These are phyloP conservation scores for Boloria selene DNA, from an alignment of 2,888 invertebrate species.

Conservation along the genomic window DNA sequence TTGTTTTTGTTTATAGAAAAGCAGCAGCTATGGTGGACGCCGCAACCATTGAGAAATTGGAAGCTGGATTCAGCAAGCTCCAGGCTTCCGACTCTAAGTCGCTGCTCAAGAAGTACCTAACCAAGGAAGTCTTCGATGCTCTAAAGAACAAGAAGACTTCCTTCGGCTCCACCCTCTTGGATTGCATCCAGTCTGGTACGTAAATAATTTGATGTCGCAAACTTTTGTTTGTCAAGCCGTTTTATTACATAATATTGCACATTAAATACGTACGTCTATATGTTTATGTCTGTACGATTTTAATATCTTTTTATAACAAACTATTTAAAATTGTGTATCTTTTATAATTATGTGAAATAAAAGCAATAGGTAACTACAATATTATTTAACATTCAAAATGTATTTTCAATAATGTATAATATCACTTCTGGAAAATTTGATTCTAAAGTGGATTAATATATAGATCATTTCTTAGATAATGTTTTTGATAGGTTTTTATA, in stretches of 20 bases:
- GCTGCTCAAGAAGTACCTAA: slow-evolving; percentile 97
- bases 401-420: neutral
- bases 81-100: slow-evolving; percentile 96
- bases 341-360: too few species aligned
- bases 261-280: too few species aligned
- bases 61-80: slow-evolving; percentile 94
- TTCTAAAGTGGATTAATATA: neutral
- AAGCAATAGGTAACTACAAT: too few species aligned
- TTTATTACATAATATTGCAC: slow-evolving; percentile 1
- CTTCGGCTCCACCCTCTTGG: slow-evolving; percentile 95
- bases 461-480: neutral
- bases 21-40: slow-evolving; percentile 94
- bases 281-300: too few species aligned
- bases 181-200: slow-evolving; percentile 96
- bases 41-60: slow-evolving; percentile 94
- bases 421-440: slow-evolving; percentile 23
- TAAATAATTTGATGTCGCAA: neutral
- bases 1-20: slow-evolving; percentile 81
- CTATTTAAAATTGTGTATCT: too few species aligned
- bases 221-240: neutral
- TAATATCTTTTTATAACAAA: too few species aligned
- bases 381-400: neutral
- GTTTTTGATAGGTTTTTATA: slow-evolving; percentile 12
- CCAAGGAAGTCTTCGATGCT: slow-evolving; percentile 94
- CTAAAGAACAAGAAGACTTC: slow-evolving; percentile 96